These are phyloP conservation scores for Lomographa bimaculata DNA, from an alignment of 2,888 invertebrate genomes.

Conservation along the genomic window DNA sequence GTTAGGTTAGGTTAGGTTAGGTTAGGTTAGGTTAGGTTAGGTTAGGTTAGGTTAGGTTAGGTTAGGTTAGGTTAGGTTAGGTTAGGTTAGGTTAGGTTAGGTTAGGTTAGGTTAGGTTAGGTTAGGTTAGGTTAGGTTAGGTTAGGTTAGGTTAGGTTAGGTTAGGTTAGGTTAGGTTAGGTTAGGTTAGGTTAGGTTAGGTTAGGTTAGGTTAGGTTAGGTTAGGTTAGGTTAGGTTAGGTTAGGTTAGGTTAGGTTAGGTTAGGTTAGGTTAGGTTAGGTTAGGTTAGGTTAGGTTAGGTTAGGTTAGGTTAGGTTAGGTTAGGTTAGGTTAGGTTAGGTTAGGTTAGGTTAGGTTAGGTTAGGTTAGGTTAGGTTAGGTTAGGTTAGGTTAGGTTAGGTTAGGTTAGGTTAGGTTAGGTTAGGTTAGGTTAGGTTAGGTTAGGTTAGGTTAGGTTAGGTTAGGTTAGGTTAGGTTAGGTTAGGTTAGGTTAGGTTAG, in stretches of 20 bases:
- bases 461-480: constrained; percentile 1
- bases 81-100: constrained; percentile 1
- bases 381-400: constrained; percentile 1
- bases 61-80: constrained; percentile 1
- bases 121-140: constrained; percentile 1
- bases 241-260: constrained; percentile 1
- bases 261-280: constrained; percentile 1
- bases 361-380: constrained; percentile 1
- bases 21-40: constrained; percentile 1
- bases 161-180: constrained; percentile 1
- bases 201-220: constrained; percentile 1
- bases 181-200: constrained; percentile 1
- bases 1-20: constrained; percentile 1
- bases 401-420: constrained; percentile 1
- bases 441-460: constrained; percentile 1
- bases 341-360: constrained; percentile 1
- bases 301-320: constrained; percentile 1
- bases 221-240: constrained; percentile 1
- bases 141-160: constrained; percentile 1
- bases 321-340: constrained; percentile 1
- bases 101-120: constrained; percentile 1
- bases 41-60: constrained; percentile 1
- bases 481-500: constrained; percentile 1
- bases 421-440: constrained; percentile 1
- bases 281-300: constrained; percentile 1